These are phyloP conservation scores for Melitaea athalia DNA, from an alignment of 2,888 invertebrate species.

Conservation along the genomic window DNA sequence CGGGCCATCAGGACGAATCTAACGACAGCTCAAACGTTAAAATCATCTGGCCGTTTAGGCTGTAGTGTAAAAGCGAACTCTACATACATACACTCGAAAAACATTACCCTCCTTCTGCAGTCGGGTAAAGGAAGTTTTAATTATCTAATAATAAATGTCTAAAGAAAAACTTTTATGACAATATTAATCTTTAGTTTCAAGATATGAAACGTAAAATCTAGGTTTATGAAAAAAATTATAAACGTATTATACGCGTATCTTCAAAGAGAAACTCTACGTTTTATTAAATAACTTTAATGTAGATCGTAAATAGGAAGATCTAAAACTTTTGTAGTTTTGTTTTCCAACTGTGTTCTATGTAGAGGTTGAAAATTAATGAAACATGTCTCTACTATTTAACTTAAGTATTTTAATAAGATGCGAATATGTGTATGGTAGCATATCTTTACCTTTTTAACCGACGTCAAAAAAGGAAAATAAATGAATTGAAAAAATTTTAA, in stretches of 20 bases:
- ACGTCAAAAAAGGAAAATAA: too few species aligned
- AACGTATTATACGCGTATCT: constrained; percentile 27
- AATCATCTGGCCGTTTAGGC: too few species aligned
- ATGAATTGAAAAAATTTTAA: too few species aligned
- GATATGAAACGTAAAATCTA: constrained; percentile 16
- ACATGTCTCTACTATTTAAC: neutral
- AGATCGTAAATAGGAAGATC: constrained; percentile 40
- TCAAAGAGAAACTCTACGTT: constrained; percentile 38
- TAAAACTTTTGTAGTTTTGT: constrained; percentile 40
- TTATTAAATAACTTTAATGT: constrained; percentile 41
- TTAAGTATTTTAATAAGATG: neutral
- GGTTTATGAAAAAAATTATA: constrained; percentile 30
- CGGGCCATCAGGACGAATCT: too few species aligned
- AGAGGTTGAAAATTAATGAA: neutral
- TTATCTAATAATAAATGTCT: neutral
- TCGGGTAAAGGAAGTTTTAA: too few species aligned
- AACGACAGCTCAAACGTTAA: too few species aligned
- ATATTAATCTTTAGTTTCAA: constrained; percentile 25
- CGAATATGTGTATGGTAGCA: too few species aligned
- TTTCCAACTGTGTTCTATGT: constrained; percentile 19
- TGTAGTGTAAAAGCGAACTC: too few species aligned
- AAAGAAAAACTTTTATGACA: constrained; percentile 3
- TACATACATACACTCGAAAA: too few species aligned
- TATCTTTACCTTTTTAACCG: too few species aligned
- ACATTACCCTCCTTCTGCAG: too few species aligned